These are phyloP conservation scores for Tenebrio molitor DNA, from an alignment of 1,140 invertebrate genomes.

Conservation along the genomic window DNA sequence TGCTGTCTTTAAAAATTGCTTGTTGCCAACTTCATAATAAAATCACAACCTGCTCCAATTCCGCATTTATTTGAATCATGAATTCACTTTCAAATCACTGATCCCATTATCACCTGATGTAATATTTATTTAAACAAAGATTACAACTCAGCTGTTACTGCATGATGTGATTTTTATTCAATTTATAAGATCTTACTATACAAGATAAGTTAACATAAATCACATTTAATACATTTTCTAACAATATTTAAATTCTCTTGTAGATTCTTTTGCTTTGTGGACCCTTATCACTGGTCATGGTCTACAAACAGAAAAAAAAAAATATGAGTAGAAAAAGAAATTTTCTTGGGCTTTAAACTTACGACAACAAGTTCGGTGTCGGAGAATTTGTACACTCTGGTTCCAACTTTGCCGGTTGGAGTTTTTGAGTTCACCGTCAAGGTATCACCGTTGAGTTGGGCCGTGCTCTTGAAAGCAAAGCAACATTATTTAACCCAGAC, in stretches of 20 bases:
- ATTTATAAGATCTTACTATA: no score
- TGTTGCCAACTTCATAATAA: no score
- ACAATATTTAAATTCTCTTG: slow-evolving; percentile 27
- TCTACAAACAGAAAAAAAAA: no score
- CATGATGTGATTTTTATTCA: no score
- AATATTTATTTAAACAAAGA: no score
- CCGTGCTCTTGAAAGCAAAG: slow-evolving; percentile 66
- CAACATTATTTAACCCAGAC: slow-evolving; percentile 59
- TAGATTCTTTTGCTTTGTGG: slow-evolving; percentile 2
- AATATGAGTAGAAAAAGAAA: no score
- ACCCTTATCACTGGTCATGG: neutral
- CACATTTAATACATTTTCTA: neutral
- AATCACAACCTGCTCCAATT: no score
- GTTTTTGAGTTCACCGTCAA: slow-evolving; percentile 68
- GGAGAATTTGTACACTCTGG: slow-evolving; percentile 69
- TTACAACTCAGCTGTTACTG: no score
- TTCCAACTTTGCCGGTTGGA: slow-evolving; percentile 67
- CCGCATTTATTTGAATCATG: no score
- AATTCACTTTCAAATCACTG: no score
- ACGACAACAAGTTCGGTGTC: slow-evolving; percentile 71
- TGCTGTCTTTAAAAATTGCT: no score
- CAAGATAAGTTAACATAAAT: neutral
- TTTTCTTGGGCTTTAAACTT: slow-evolving; percentile 61
- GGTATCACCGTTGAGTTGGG: slow-evolving; percentile 68
- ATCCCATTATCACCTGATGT: no score